phyloP scores from a whole-genome alignment of 2,888 invertebrate genomes.

The Rhamphomyia laevipes region DNA sequence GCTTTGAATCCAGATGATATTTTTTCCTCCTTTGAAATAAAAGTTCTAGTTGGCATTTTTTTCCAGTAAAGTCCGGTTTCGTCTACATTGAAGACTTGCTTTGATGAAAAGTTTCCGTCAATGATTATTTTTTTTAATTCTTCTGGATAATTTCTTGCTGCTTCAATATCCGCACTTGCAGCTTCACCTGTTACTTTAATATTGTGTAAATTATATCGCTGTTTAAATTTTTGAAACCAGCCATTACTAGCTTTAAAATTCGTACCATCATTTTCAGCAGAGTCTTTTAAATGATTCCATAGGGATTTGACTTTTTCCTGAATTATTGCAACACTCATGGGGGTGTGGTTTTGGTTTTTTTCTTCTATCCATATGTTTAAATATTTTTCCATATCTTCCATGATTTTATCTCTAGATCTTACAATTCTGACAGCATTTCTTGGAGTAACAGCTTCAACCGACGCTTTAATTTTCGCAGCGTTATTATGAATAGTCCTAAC shows the following conservation, averaged over 20 bases:
- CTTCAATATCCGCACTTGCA: background rate
- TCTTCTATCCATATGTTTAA: too few relatives aligned
- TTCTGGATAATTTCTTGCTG: background rate
- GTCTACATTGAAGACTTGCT: background rate
- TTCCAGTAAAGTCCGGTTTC: background rate
- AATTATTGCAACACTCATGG: too few relatives aligned
- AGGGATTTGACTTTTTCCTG: too few relatives aligned
- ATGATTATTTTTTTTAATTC: background rate
- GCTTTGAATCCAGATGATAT: background rate
- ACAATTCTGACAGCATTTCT: too few relatives aligned
- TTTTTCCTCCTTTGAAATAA: background rate
- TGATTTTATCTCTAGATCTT: too few relatives aligned
- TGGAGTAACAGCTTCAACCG: too few relatives aligned
- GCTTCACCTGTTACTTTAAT: conserved; percentile 6
- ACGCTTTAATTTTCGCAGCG: too few relatives aligned
- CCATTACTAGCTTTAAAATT: conserved; percentile 13
- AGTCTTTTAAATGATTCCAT: too few relatives aligned
- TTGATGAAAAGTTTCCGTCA: background rate
- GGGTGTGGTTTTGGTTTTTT: too few relatives aligned
- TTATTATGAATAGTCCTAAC: too few relatives aligned
- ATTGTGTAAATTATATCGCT: conserved; percentile 7
- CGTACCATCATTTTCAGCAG: background rate
- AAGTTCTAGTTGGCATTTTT: background rate
- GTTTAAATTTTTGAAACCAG: conserved; percentile 18
- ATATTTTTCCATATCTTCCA: too few relatives aligned